A percentile compares a stretch with the other conserved stretches of the same genome.
phyloP scores from a whole-genome alignment of 2,888 invertebrate species.

The Ichneumoninae sp. region DNA sequence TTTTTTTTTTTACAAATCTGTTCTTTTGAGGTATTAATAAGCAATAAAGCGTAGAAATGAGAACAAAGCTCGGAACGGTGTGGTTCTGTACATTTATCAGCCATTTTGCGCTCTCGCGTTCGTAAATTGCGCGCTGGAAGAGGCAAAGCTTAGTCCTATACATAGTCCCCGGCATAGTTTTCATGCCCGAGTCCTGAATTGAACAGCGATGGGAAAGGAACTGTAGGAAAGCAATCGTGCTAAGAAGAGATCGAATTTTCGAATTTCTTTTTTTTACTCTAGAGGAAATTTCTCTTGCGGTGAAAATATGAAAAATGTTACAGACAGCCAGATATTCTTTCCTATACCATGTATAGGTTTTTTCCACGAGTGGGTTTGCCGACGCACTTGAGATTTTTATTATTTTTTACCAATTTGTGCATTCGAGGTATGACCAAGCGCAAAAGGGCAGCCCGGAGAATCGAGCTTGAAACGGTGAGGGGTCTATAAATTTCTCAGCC shows the following conservation, averaged over 20 bases:
- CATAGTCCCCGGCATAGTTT: constrained; percentile 39
- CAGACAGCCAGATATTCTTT: background rate
- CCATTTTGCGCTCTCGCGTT: background rate
- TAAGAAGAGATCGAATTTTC: background rate
- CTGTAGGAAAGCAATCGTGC: background rate
- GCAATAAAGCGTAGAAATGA: constrained; percentile 48
- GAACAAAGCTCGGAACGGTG: constrained; percentile 32
- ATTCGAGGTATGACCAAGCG: constrained; percentile 39
- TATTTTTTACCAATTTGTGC: background rate
- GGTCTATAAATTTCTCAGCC: constrained; percentile 55
- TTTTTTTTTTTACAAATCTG: background rate
- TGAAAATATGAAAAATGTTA: background rate
- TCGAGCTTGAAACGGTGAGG: constrained; percentile 31
- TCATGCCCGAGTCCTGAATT: constrained; percentile 55
- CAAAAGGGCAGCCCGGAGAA: constrained; percentile 52
- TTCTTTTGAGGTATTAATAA: constrained; percentile 34
- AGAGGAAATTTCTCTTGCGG: background rate
- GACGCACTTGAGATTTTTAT: background rate
- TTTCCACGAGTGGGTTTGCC: too few relatives aligned
- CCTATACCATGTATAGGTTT: too few relatives aligned
- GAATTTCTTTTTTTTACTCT: too few relatives aligned
- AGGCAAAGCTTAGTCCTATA: constrained; percentile 44
- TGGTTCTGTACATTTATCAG: constrained; percentile 38
- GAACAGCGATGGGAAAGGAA: constrained; percentile 1
- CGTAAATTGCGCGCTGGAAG: constrained; percentile 55